Evolutionary conservation across 2,888 invertebrate genomes (phyloP).

Genomic region (Elmis aenea): DNA sequence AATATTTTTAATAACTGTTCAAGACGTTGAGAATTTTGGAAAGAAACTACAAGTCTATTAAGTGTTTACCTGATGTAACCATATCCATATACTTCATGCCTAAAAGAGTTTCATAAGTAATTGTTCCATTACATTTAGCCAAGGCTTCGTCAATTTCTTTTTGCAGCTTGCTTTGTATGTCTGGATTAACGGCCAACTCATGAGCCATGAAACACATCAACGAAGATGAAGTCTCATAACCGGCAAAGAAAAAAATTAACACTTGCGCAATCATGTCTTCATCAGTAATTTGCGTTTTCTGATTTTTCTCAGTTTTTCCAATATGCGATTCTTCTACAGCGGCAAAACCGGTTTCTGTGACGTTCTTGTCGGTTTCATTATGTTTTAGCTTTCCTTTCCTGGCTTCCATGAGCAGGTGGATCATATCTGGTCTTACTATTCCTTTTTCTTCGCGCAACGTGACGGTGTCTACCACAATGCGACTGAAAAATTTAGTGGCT

Average conservation of each 20-base stretch:
- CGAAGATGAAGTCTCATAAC: slow-evolving; percentile 49
- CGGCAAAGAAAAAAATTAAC: slow-evolving; percentile 51
- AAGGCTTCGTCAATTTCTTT: slow-evolving; percentile 50
- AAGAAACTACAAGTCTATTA: too few species aligned
- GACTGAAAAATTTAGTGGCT: slow-evolving; percentile 1
- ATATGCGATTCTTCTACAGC: slow-evolving; percentile 3
- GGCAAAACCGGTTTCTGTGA: slow-evolving; percentile 3
- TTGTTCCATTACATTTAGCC: slow-evolving; percentile 31
- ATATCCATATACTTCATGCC: slow-evolving; percentile 51
- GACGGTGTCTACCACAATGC: slow-evolving; percentile 6
- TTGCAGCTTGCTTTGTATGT: slow-evolving; percentile 52
- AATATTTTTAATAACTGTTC: too few species aligned
- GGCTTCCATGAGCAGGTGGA: slow-evolving; percentile 39
- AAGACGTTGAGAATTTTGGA: too few species aligned
- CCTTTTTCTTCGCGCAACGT: background rate
- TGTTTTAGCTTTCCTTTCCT: slow-evolving; percentile 23
- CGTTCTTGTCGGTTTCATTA: background rate
- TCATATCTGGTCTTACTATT: slow-evolving; percentile 39
- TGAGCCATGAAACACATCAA: slow-evolving; percentile 50
- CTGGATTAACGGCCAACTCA: slow-evolving; percentile 56
- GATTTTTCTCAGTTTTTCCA: background rate
- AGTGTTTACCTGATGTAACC: too few species aligned
- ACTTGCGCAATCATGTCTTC: slow-evolving; percentile 56
- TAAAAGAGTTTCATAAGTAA: slow-evolving; percentile 43
- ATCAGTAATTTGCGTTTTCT: slow-evolving; percentile 18